These are phyloP conservation scores for Orchestia grillus DNA, from an alignment of 1,140 invertebrate genomes.

Conservation along the genomic window DNA sequence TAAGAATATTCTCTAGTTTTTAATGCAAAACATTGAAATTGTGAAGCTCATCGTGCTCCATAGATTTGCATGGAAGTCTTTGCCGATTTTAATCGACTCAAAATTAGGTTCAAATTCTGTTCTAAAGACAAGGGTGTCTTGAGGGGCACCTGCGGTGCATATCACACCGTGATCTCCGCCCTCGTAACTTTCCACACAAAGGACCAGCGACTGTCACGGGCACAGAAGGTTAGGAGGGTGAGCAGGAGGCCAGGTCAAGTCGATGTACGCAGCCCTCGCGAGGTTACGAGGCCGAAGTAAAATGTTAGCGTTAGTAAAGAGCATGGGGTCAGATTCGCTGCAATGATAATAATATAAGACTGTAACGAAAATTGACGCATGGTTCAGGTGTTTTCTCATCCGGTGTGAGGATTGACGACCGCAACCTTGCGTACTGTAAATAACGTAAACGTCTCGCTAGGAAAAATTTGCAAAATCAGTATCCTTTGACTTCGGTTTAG, in stretches of 20 bases:
- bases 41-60: neutral
- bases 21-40: neutral
- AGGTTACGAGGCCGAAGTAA: neutral
- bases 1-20: too few relatives aligned
- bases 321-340: neutral
- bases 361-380: neutral
- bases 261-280: neutral
- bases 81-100: neutral
- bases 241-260: neutral
- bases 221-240: conserved; percentile 5
- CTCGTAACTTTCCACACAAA: neutral
- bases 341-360: neutral
- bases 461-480: neutral
- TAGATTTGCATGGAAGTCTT: neutral
- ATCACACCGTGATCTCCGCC: neutral
- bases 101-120: neutral
- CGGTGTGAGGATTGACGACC: neutral
- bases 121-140: neutral
- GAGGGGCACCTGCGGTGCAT: neutral
- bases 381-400: neutral
- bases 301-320: neutral
- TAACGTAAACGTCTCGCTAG: neutral
- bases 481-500: too few relatives aligned
- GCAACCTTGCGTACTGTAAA: neutral
- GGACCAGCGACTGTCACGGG: neutral